Conservation (phyloP, 2,888 invertebrate genomes). For the Blera fallax region DNA sequence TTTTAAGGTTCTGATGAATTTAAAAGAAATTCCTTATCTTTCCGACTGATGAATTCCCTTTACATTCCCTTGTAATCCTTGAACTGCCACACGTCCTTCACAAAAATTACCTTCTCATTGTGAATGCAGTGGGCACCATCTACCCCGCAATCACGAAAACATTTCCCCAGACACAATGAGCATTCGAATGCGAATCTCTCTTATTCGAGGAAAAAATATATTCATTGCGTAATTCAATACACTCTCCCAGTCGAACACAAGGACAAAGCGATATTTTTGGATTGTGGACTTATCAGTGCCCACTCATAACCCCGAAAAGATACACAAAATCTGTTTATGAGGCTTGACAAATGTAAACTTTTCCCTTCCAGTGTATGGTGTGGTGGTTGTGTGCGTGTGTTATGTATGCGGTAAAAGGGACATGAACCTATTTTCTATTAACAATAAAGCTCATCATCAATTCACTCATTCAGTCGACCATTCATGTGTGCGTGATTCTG, state of each 20-base stretch:
- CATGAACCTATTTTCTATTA: constrained; percentile 55
- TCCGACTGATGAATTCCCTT: neutral
- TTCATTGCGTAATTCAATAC: constrained; percentile 25
- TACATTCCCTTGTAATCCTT: neutral
- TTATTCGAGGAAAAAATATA: neutral
- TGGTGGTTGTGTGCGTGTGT: constrained; percentile 8
- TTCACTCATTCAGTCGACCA: constrained; percentile 50
- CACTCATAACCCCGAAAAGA: constrained; percentile 14
- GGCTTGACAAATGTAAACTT: constrained; percentile 10
- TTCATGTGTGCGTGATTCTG: constrained; percentile 57
- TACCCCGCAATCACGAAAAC: neutral
- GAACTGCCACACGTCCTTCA: neutral
- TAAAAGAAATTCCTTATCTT: neutral
- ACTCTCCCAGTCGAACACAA: neutral
- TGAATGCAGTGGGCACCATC: neutral
- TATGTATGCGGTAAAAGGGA: constrained; percentile 24
- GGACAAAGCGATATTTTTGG: neutral
- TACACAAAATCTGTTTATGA: constrained; percentile 47
- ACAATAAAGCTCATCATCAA: constrained; percentile 66
- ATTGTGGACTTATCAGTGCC: neutral
- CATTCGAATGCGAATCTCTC: neutral
- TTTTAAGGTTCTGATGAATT: too few relatives aligned
- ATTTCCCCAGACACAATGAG: neutral
- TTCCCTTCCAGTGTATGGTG: neutral
- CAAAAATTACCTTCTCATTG: neutral